Evolutionary conservation across 2,888 invertebrate species (phyloP).

Genomic region (Scaptomyza caliginosa): DNA sequence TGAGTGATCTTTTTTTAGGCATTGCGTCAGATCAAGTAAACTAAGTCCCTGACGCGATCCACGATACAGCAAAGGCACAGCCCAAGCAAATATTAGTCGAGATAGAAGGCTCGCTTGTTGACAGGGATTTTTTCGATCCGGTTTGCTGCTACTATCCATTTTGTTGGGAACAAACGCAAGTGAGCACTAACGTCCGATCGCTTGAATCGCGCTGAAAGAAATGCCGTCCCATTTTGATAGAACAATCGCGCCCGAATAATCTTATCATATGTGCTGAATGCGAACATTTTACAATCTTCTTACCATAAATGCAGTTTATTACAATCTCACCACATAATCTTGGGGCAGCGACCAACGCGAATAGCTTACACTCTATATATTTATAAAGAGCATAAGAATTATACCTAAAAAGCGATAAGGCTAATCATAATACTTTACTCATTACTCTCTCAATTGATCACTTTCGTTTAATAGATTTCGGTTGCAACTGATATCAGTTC

Average conservation of each 20-base stretch:
- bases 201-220: background rate
- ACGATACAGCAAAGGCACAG: constrained; percentile 79
- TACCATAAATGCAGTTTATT: constrained; percentile 32
- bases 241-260: constrained; percentile 22
- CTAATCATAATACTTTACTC: background rate
- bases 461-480: background rate
- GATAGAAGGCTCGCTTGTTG: constrained; percentile 81
- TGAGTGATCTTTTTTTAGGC: constrained; percentile 86
- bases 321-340: constrained; percentile 15
- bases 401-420: background rate
- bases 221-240: constrained; percentile 8
- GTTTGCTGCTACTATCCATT: constrained; percentile 83
- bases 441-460: background rate
- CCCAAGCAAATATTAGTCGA: constrained; percentile 82
- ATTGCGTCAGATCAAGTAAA: constrained; percentile 88
- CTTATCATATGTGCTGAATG: constrained; percentile 33
- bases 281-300: constrained; percentile 20
- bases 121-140: constrained; percentile 81
- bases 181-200: constrained; percentile 8
- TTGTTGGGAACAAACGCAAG: constrained; percentile 1
- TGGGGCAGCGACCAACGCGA: background rate
- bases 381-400: background rate
- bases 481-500: background rate
- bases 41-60: constrained; percentile 85
- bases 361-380: background rate